Evolutionary conservation across 2,888 invertebrate species (phyloP).

Genomic region (Drosophila mayaguana): DNA sequence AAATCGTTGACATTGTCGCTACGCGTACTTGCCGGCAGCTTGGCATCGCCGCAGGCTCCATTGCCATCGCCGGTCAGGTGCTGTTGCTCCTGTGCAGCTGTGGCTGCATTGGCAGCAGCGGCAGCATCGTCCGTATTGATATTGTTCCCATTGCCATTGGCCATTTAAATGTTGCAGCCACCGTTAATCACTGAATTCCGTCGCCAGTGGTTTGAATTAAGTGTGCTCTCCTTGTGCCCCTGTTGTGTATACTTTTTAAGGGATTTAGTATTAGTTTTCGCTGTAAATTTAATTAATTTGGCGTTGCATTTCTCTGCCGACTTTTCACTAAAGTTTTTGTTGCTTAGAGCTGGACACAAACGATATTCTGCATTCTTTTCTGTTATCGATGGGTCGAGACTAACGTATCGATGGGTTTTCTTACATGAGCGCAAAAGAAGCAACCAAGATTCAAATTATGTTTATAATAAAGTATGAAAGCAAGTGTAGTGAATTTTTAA

Average conservation of each 20-base stretch:
- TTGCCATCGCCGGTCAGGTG: slow-evolving; percentile 44
- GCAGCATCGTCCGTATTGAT: slow-evolving; percentile 72
- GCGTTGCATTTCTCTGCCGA: slow-evolving; percentile 60
- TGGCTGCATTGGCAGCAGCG: slow-evolving; percentile 32
- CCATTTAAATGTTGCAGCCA: slow-evolving; percentile 71
- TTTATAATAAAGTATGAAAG: background rate
- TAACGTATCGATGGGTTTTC: slow-evolving; percentile 10
- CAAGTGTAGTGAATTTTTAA: background rate
- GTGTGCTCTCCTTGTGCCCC: slow-evolving; percentile 4
- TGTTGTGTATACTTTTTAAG: slow-evolving; percentile 25
- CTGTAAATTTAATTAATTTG: slow-evolving; percentile 56
- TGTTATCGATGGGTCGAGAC: slow-evolving; percentile 23
- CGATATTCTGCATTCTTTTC: slow-evolving; percentile 14
- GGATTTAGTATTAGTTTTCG: slow-evolving; percentile 33
- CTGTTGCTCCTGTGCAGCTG: slow-evolving; percentile 53
- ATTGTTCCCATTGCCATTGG: slow-evolving; percentile 80
- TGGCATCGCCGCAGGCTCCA: slow-evolving; percentile 44
- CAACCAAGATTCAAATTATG: slow-evolving; percentile 6
- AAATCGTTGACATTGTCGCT: slow-evolving; percentile 73
- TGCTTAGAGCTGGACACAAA: slow-evolving; percentile 38
- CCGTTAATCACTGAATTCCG: slow-evolving; percentile 12
- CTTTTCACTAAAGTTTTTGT: slow-evolving; percentile 58
- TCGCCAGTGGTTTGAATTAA: slow-evolving; percentile 10
- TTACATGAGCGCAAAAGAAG: slow-evolving; percentile 4
- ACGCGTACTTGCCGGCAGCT: slow-evolving; percentile 34